Evolutionary conservation across 2,888 invertebrate species (phyloP).

Genomic region (Oligia fasciuncula): DNA sequence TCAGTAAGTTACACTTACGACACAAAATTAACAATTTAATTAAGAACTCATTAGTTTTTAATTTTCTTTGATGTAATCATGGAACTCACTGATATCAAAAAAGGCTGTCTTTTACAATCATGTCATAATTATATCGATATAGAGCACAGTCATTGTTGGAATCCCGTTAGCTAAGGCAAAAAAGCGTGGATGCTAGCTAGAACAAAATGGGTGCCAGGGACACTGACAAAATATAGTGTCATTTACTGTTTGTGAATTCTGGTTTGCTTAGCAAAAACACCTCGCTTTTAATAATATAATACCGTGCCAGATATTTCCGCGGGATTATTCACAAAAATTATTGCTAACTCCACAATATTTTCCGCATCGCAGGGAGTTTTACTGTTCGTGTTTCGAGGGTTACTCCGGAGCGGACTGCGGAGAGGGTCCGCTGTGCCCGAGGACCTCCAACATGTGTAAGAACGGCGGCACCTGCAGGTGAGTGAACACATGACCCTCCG

Average conservation of each 20-base stretch:
- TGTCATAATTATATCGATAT: background rate
- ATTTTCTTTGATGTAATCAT: no score
- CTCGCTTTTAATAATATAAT: slow-evolving; percentile 17
- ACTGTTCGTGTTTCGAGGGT: slow-evolving; percentile 95
- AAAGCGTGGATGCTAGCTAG: slow-evolving; percentile 68
- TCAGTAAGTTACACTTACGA: slow-evolving; percentile 90
- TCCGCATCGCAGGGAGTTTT: slow-evolving; percentile 91
- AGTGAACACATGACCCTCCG: slow-evolving; percentile 56
- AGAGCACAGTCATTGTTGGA: background rate
- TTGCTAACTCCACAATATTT: slow-evolving; percentile 24
- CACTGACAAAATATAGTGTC: slow-evolving; percentile 33
- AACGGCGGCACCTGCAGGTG: slow-evolving; percentile 97
- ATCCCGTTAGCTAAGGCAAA: slow-evolving; percentile 72
- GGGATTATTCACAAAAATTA: slow-evolving; percentile 21
- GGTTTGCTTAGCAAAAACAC: background rate
- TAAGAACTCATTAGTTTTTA: background rate
- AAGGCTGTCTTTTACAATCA: background rate
- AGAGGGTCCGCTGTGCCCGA: slow-evolving; percentile 94
- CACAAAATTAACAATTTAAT: background rate
- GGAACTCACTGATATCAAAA: background rate
- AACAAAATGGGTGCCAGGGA: slow-evolving; percentile 58
- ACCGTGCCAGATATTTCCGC: slow-evolving; percentile 45
- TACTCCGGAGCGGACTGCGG: slow-evolving; percentile 95
- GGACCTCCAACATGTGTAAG: slow-evolving; percentile 91
- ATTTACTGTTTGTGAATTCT: slow-evolving; percentile 68